Evolutionary conservation across 2,113 vertebrate genomes (phyloP).

Genomic region (Menura novaehollandiae): DNA sequence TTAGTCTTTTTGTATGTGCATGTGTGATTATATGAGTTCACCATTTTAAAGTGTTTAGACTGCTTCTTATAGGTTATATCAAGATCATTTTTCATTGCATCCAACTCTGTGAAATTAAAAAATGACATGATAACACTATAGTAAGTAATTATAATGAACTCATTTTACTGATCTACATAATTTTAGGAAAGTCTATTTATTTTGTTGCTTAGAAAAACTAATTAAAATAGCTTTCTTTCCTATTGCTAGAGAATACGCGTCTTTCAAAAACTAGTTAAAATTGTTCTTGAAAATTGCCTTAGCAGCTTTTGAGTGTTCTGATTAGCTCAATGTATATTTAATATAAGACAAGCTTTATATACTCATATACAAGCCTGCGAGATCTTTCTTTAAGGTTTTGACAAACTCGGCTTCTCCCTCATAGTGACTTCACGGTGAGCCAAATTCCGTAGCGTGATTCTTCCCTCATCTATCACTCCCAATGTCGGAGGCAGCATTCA

Average conservation of each 20-base stretch:
- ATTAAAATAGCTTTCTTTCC: neutral
- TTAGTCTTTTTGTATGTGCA: neutral
- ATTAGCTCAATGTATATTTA: neutral
- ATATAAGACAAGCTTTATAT: neutral
- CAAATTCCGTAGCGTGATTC: neutral
- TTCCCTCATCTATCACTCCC: neutral
- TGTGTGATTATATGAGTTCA: neutral
- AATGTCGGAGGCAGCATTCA: neutral
- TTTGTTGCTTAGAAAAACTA: neutral
- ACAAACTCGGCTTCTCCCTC: neutral
- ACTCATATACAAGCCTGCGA: neutral
- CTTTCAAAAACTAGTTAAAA: neutral
- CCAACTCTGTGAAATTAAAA: neutral
- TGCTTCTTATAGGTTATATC: neutral
- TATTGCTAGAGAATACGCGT: neutral
- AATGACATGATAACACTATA: neutral
- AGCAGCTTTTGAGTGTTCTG: neutral
- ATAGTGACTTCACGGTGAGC: neutral
- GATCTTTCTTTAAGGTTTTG: neutral
- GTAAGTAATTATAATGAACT: neutral
- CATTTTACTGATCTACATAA: neutral
- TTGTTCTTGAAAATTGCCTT: neutral
- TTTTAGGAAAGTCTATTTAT: neutral
- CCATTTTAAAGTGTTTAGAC: neutral
- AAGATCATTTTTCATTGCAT: neutral